Conservation (phyloP, 2,113 vertebrate species). For the Callopanchax toddi region DNA sequence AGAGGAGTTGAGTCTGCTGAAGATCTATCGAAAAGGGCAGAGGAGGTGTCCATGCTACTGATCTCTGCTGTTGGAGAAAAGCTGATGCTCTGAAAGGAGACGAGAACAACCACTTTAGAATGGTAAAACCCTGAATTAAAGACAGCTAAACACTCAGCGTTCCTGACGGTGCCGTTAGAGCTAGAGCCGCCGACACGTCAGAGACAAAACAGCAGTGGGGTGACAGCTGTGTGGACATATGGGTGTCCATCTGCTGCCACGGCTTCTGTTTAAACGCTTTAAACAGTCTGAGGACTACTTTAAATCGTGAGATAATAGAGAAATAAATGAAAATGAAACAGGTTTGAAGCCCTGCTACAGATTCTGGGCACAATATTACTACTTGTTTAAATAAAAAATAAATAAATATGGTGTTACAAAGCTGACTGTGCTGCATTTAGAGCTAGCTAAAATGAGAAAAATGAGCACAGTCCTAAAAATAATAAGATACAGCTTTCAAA, state of each 20-base stretch:
- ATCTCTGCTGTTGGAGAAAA: slow-evolving; percentile 89
- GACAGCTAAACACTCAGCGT: too few relatives aligned
- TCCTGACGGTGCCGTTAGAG: background rate
- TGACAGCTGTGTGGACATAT: slow-evolving; percentile 38
- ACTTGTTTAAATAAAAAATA: too few relatives aligned
- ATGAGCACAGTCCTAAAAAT: too few relatives aligned
- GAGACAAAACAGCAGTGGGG: slow-evolving; percentile 2
- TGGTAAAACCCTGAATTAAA: too few relatives aligned
- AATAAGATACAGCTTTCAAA: too few relatives aligned
- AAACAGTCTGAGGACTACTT: background rate
- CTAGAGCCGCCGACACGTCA: background rate
- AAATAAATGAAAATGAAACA: background rate
- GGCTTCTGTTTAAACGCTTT: slow-evolving; percentile 9
- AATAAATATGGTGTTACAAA: too few relatives aligned
- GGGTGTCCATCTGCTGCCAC: slow-evolving; percentile 19
- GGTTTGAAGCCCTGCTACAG: too few relatives aligned
- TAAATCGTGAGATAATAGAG: background rate
- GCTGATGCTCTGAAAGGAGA: slow-evolving; percentile 85
- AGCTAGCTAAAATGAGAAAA: too few relatives aligned
- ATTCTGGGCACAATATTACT: too few relatives aligned
- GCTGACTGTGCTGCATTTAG: too few relatives aligned
- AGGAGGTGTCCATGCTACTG: slow-evolving; percentile 82
- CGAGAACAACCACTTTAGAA: slow-evolving; percentile 19
- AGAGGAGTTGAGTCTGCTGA: slow-evolving; percentile 82
- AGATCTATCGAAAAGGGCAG: slow-evolving; percentile 79